Percentiles rank a stretch among this genome's conserved stretches.
These are phyloP conservation scores for Lamellibrachia satsuma DNA, from an alignment of 2,888 invertebrate species.

Conservation along the genomic window DNA sequence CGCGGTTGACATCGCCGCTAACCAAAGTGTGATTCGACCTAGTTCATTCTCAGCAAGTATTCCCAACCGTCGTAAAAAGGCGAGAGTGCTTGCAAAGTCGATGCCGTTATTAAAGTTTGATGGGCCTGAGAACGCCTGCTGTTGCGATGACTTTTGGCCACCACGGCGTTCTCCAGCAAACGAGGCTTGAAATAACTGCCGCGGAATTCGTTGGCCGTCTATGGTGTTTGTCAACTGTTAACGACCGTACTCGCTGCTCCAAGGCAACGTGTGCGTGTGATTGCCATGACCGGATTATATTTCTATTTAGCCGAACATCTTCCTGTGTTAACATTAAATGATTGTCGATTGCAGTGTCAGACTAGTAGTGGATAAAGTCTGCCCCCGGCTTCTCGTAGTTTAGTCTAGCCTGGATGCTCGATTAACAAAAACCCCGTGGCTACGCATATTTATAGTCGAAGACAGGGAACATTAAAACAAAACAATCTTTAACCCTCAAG, in stretches of 20 bases:
- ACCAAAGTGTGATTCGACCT: too few species aligned
- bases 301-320: conserved; percentile 3
- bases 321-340: conserved; percentile 13
- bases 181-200: background rate
- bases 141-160: background rate
- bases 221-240: conserved; percentile 5
- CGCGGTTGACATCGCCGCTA: too few species aligned
- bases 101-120: too few species aligned
- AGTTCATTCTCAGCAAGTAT: too few species aligned
- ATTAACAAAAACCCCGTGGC: background rate
- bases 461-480: background rate
- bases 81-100: too few species aligned
- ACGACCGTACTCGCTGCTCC: background rate
- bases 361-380: background rate
- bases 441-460: background rate
- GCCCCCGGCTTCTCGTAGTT: background rate
- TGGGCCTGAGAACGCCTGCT: too few species aligned
- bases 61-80: too few species aligned
- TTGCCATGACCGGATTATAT: background rate
- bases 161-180: background rate
- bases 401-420: background rate
- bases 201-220: background rate
- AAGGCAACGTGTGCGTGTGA: background rate
- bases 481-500: background rate
- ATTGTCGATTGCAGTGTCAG: conserved; percentile 13